Percentiles rank a stretch among this genome's conserved stretches.
Evolutionary conservation across 2,113 vertebrate species (phyloP).

Genomic region (Urocynchramus pylzowi): DNA sequence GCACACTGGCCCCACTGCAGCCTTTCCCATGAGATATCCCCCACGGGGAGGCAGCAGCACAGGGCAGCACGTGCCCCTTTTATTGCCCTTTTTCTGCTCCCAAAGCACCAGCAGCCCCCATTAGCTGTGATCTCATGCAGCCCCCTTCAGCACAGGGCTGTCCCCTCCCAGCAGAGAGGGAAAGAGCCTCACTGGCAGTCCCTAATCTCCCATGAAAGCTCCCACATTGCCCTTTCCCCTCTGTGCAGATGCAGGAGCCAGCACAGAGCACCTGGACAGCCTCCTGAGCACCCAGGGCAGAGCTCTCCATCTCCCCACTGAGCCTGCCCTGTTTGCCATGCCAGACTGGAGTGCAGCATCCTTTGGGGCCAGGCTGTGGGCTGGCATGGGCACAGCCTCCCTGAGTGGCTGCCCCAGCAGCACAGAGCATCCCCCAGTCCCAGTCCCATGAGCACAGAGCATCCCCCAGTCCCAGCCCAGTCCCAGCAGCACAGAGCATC

Average conservation of each 20-base stretch:
- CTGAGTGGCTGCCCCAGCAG: rapidly evolving
- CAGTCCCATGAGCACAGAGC: no score
- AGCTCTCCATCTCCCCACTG: neutral
- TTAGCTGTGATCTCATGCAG: neutral
- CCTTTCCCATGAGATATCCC: rapidly evolving
- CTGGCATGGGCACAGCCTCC: rapidly evolving
- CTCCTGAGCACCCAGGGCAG: rapidly evolving
- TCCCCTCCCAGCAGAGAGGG: neutral
- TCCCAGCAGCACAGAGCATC: neutral
- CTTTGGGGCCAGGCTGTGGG: rapidly evolving
- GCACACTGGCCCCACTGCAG: rapidly evolving
- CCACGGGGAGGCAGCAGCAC: rapidly evolving
- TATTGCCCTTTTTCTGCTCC: neutral
- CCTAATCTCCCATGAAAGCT: rapidly evolving
- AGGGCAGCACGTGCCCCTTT: rapidly evolving
- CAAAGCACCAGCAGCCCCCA: neutral
- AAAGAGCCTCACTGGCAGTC: neutral
- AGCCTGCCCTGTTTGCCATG: neutral
- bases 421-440: neutral
- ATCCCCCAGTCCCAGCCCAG: neutral
- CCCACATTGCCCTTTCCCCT: rapidly evolving
- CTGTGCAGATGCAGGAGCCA: neutral
- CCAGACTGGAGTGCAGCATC: neutral
- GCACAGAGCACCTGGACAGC: rapidly evolving
- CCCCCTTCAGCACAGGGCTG: neutral